Base-by-base conservation (phyloP, 2,797 vertebrate genomes). In the Danionella dracula region DNA sequence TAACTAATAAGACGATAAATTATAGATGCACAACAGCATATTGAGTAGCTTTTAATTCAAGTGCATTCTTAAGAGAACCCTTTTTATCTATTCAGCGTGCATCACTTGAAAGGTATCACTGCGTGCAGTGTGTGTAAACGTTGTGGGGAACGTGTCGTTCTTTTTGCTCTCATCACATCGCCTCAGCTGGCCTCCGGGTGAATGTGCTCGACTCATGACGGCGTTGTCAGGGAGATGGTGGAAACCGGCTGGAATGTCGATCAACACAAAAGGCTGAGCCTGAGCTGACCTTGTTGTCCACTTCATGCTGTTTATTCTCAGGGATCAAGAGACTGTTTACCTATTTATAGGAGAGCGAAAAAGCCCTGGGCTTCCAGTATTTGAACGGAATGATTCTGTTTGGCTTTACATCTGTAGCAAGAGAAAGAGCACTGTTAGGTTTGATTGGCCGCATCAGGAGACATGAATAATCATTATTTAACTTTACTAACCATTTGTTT, bases 221-320 rank as follows among this genome's bases (percentile, higher is more conserved):
- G 74, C 3, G 82, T 90, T 73, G 76, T 79, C 78, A 9, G 49
- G 83, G 58, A 74, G 41, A 86, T 82, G 56, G 54, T 56, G 66
- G 68, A 4, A 42, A 63, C 19, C 12, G 71, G 70, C 56, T 68
- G 76, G 82, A 86, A 87, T 85, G 79, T 79, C 17, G 5, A 8
- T n/a, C 8, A 6, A 32, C 67, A 87, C 86, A 88, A 86, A 87
- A 75, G 84, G 63, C 54, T 16, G 55, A 48, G 68, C 66, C 77
- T 76, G 73, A 72, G 46, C 63, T 56, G 66, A 83, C 84, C 82
- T 82, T 82, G 85, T 86, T 56, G 74, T 55, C 82, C 82, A 83
- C 85, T 88, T 85, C 79, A 86, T 64, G 60, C 62, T 86, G 80
- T 88, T 85, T 88, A 80, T 78, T 74, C 68, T 71, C 71, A 79